Evolutionary conservation across 2,888 invertebrate species (phyloP), one percentile per base, ranked within the genome.

Genomic region (Graphium colonna): DNA sequence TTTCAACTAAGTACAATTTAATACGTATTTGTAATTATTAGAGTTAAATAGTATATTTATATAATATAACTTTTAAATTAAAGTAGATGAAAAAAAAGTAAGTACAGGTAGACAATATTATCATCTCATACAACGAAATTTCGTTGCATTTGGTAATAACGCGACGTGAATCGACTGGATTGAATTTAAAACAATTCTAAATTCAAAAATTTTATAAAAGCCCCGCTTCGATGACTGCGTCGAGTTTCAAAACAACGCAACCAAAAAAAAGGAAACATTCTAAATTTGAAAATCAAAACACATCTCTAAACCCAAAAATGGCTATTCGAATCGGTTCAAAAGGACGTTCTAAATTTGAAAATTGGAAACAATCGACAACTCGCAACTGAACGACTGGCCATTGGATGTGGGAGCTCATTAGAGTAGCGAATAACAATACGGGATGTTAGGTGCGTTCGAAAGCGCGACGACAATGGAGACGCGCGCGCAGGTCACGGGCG

Each of bases 401-500:
- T n/a, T 36, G n/a, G 36, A 36, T 36, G n/a, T 7, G 36, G 12
- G 4, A 38, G 38, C 41, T 46, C n/a, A 38, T 44, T 52, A 38
- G 26, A 21, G 31, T n/a, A n/a, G n/a, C n/a, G 10, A 42, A 44
- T 38, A 39, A 40, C 16, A 39, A 46, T 36, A 28, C 17, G 17
- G 28, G 43, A 31, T 44, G 44, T 39, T 28, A 36, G 13, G 28
- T 60, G 56, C 51, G 33, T 10, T 7, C 56, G 51, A 53, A 61
- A 58, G 60, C 60, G 58, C 55, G 59, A 62, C 62, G 63, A 68
- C 66, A 63, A 63, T 61, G 57, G 55, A 61, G 67, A 59, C 82
- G 80, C 81, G 79, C 77, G 82, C 82, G 82, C 83, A 77, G 74
- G 81, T 77, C 77, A 76, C 73, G 77, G 74, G 69, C 69, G 72